A percentile compares a stretch with the other conserved stretches of the same genome.
These are phyloP conservation scores for Cosmia trapezina DNA, from an alignment of 2,888 invertebrate species.

Conservation along the genomic window DNA sequence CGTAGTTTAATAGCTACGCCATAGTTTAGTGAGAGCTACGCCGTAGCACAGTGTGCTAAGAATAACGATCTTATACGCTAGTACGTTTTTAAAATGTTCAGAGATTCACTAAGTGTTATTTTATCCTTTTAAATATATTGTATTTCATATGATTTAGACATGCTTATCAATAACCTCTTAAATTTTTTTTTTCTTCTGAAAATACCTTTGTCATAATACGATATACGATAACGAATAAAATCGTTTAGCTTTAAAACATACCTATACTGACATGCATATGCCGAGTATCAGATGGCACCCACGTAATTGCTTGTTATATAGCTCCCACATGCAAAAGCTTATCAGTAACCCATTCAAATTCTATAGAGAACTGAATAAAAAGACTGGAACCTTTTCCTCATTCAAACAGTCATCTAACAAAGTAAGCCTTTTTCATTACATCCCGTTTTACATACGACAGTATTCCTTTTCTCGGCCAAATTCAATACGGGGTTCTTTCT, in stretches of 20 bases:
- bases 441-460: slow-evolving; percentile 61
- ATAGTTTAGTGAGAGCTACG: background rate
- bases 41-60: background rate
- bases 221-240: slow-evolving; percentile 3
- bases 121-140: too few species aligned
- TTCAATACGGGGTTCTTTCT: slow-evolving; percentile 58
- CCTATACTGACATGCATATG: background rate
- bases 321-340: slow-evolving; percentile 38
- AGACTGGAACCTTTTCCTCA: slow-evolving; percentile 53
- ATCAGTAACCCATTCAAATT: slow-evolving; percentile 55
- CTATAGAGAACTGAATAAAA: slow-evolving; percentile 46
- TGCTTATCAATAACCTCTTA: too few species aligned
- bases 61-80: background rate
- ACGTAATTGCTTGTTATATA: slow-evolving; percentile 57
- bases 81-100: background rate
- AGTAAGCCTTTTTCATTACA: slow-evolving; percentile 64
- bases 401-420: slow-evolving; percentile 56
- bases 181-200: too few species aligned
- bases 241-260: slow-evolving; percentile 2
- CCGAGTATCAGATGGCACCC: slow-evolving; percentile 39
- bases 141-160: too few species aligned
- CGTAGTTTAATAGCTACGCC: too few species aligned
- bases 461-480: slow-evolving; percentile 57
- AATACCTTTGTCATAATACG: too few species aligned
- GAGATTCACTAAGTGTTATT: too few species aligned